A percentile compares a stretch with the other conserved stretches of the same genome.
phyloP scores from a whole-genome alignment of 2,797 vertebrate species.

The Mus spretus region DNA sequence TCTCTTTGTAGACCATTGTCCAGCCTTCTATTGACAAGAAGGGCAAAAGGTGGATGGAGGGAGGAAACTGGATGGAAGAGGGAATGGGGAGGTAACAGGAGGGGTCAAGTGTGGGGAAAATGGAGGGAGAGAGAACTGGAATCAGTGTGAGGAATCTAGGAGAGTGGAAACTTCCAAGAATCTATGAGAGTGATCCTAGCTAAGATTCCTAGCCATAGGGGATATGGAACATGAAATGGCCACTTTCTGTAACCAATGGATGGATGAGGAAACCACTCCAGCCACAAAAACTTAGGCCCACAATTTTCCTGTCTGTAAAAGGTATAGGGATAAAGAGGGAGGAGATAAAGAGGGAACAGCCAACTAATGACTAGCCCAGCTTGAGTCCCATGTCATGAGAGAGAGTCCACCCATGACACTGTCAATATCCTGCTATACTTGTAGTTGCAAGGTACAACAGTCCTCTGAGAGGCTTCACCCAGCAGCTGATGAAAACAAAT shows the following conservation, averaged over 20 bases:
- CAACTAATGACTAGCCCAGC: background rate
- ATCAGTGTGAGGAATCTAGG: background rate
- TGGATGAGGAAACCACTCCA: background rate
- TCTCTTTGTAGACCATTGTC: background rate
- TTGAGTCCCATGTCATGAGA: background rate
- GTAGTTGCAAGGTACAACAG: background rate
- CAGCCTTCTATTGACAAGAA: background rate
- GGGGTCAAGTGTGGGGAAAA: background rate
- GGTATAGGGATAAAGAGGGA: background rate
- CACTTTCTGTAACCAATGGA: background rate
- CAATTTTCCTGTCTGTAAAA: background rate
- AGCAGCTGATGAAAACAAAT: background rate
- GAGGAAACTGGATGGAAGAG: background rate
- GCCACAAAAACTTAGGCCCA: background rate
- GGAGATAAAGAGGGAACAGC: background rate
- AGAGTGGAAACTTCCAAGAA: background rate
- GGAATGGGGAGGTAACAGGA: background rate
- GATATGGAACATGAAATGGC: background rate
- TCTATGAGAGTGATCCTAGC: background rate
- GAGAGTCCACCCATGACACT: background rate
- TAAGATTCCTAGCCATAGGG: background rate
- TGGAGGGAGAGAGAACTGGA: background rate
- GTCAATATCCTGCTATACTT: background rate
- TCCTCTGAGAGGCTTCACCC: background rate
- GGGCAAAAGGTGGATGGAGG: background rate